Evolutionary conservation across 2,888 invertebrate genomes (phyloP), one percentile per base, ranked within the genome.

Genomic region (Cryptus viduatorius): DNA sequence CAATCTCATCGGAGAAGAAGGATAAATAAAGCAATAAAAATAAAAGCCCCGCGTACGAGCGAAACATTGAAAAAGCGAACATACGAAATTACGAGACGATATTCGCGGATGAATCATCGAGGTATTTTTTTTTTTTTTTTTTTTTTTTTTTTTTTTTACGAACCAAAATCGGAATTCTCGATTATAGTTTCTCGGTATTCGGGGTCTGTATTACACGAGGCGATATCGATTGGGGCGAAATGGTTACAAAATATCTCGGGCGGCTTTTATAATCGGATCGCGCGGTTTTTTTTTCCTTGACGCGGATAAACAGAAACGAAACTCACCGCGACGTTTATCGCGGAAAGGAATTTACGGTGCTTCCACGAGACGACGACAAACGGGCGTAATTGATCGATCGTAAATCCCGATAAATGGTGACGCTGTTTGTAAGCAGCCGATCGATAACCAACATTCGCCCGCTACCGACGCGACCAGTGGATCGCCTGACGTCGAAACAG

Each of bases 311-410:
- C 37, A 16, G 19, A 16, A 42, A 64, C 14, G n/a, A 53, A 64
- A 44, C 8, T 24, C 24, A 29, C 65, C 67, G 4, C 42, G 72
- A 14, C 37, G 50, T 75, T 84, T 84, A 84, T 82, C 84, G 44
- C 65, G 5, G 37, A 48, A 65, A 53, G 77, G 78, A 84, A 81
- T 84, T 81, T 81, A 78, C 78, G 19, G 71, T 59, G 75, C 65
- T 82, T 82, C 44, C 59, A 65, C 71, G 31, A 59, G 50, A 68
- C 75, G 48, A 56, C 61, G 81, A 71, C 75, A 71, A 82, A 79
- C 71, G 71, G 68, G 37, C 8, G 56, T 71, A 75, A 71, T 67
- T 31, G 44, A 77, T 61, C 68, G 75, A 75, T 78, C 78, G 69
- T 75, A 73, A 81, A 78, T 78, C 69, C 24, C 42, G 81, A 84